phyloP scores from a whole-genome alignment of 53 echinoderm and acorn worm genomes.

The Temnopleurus reevesii region DNA sequence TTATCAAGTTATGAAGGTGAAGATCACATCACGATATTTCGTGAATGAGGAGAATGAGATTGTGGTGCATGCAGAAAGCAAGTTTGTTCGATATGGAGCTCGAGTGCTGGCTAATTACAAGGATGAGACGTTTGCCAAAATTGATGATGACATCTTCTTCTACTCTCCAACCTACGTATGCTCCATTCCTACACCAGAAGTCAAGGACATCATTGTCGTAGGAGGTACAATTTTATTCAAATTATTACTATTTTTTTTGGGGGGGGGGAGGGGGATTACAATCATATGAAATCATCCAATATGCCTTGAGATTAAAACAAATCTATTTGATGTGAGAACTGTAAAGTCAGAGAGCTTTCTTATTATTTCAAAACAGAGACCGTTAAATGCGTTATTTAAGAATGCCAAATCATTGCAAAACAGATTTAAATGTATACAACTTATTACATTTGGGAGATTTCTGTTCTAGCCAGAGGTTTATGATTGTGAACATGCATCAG shows the following conservation, averaged over 20 bases:
- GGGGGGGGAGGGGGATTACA: too few species aligned
- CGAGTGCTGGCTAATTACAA: not conserved
- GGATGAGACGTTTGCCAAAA: not conserved
- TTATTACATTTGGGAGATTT: too few species aligned
- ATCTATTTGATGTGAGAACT: too few species aligned
- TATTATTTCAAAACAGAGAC: too few species aligned
- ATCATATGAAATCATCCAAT: too few species aligned
- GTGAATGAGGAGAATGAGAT: not conserved
- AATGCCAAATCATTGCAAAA: too few species aligned
- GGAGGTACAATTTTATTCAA: not conserved
- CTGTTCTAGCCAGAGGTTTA: too few species aligned
- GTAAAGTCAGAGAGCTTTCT: too few species aligned
- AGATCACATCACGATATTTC: not conserved
- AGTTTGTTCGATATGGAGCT: not conserved
- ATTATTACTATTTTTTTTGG: not conserved
- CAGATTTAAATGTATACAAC: too few species aligned
- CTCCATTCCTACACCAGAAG: not conserved
- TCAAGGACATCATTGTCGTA: not conserved
- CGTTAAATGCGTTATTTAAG: too few species aligned
- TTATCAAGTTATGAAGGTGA: conserved; percentile 13
- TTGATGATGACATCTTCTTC: not conserved
- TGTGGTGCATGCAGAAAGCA: not conserved
- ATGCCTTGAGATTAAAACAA: too few species aligned
- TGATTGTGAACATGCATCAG: too few species aligned
- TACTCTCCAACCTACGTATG: conserved; percentile 14